Conservation (phyloP, 2,888 invertebrate species). For the Julus scandinavius region DNA sequence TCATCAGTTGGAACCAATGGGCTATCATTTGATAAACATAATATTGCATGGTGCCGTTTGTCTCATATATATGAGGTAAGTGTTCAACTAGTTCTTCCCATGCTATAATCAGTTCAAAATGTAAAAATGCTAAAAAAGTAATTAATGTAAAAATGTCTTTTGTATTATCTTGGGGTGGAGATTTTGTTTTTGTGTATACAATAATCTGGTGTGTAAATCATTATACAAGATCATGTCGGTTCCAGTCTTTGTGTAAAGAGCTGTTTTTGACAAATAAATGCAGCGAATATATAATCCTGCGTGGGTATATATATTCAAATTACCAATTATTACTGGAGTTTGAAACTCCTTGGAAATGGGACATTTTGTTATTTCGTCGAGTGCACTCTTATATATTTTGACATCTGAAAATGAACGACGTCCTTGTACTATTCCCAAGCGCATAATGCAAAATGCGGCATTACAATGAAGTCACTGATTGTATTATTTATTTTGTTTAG, state of each 20-base stretch:
- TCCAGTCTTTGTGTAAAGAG: neutral
- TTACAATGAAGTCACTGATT: slow-evolving; percentile 30
- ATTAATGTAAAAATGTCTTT: too few relatives aligned
- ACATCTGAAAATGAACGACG: slow-evolving; percentile 29
- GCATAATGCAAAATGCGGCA: slow-evolving; percentile 40
- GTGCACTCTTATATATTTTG: slow-evolving; percentile 13
- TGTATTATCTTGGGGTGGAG: neutral
- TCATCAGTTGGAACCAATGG: slow-evolving; percentile 89
- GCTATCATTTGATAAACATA: slow-evolving; percentile 93
- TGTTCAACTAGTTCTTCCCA: too few relatives aligned
- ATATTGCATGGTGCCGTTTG: slow-evolving; percentile 90
- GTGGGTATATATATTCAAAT: slow-evolving; percentile 12
- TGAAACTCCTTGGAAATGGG: neutral
- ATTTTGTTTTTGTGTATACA: neutral
- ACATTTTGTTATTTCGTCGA: slow-evolving; percentile 35
- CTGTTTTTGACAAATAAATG: slow-evolving; percentile 31
- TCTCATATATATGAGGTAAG: slow-evolving; percentile 86
- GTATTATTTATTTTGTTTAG: slow-evolving; percentile 40
- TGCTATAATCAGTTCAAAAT: too few relatives aligned
- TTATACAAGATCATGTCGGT: neutral
- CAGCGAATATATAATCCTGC: neutral
- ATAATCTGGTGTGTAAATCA: neutral
- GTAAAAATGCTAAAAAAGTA: too few relatives aligned
- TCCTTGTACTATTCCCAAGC: neutral
- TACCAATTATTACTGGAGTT: slow-evolving; percentile 14